phyloP scores from a whole-genome alignment of 2,797 vertebrate species.

The Manis crassicaudata region DNA sequence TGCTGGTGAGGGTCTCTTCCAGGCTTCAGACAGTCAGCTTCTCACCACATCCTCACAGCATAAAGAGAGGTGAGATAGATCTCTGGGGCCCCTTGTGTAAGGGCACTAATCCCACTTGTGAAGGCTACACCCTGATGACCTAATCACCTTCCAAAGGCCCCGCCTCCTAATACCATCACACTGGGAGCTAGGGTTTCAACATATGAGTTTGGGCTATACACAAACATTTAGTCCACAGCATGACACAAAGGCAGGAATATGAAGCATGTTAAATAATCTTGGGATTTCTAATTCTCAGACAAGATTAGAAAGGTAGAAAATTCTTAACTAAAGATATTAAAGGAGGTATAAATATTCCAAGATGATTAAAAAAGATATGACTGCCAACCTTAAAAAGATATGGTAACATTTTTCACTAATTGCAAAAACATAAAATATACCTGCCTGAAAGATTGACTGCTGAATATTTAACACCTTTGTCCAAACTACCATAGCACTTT shows the following conservation, averaged over 20 bases:
- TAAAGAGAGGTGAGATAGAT: not conserved
- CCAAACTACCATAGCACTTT: not conserved
- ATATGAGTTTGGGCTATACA: not conserved
- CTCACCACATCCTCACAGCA: not conserved
- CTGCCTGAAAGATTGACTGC: not conserved
- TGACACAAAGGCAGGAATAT: not conserved
- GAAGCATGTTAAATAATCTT: not conserved
- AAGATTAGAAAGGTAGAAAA: not conserved
- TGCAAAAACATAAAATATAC: slow-evolving; percentile 31
- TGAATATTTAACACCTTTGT: not conserved
- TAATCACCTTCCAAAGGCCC: not conserved
- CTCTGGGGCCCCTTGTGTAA: not conserved
- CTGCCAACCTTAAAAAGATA: slow-evolving; percentile 35
- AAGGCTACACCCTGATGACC: not conserved
- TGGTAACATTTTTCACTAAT: not conserved
- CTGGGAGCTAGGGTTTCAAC: not conserved
- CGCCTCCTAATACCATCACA: not conserved
- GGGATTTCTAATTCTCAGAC: not conserved
- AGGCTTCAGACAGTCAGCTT: no score
- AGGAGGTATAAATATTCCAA: slow-evolving; percentile 40
- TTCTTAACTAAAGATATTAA: not conserved
- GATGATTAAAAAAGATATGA: slow-evolving; percentile 6
- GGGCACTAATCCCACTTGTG: not conserved
- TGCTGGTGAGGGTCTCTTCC: not conserved
- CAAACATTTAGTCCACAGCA: not conserved